Evolutionary conservation across 2,113 vertebrate species (phyloP), one percentile per base, ranked within the genome.

Genomic region (Eidolon helvum): DNA sequence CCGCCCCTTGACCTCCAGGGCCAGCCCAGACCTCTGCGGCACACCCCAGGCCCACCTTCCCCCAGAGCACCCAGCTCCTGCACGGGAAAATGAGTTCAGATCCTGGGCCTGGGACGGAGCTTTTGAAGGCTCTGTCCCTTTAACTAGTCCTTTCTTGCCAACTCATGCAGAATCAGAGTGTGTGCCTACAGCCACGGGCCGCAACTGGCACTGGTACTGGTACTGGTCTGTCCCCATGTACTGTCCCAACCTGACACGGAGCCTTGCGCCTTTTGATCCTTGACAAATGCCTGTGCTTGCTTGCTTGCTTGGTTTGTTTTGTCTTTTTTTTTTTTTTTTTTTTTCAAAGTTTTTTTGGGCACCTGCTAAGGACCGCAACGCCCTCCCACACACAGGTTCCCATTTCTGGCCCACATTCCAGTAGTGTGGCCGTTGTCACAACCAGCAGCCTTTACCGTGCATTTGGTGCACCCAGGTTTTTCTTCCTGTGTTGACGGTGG

Each of bases 351-450:
- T 26, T 71, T 78, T 18, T 10, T 63, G 82, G 65, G 5, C 35
- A 24, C 21, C 77, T 38, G 4, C 59, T 18, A 45, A 72, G 66
- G 63, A 45, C 53, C 22, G 43, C 15, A 9, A 19, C 22, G 28
- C 40, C 55, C 18, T 15, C 26, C 26, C 3, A 9, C 68, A 33
- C 26, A 21, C 33, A 3, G 59, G 74, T 19, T 35, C 35, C 75
- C 30, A 26, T 40, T 18, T 9, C 4, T 9, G 22, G 7, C 43
- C 55, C 33, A 1, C 11, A 10, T 40, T 4, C 22, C 24, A 14
- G 6, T 8, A 26, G 3, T 9, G 2, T 2, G 19, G 87, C 40
- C 21, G 0, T 24, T 33, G 22, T 38, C 45, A 15, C n/a, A 4
- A 6, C 6, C 7, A 16, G 16, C 4, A 6, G 50, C 50, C 63